Evolutionary conservation across 2,113 vertebrate genomes (phyloP), one percentile per base, ranked within the genome.

Genomic region (Sinocyclocheilus rhinocerous): DNA sequence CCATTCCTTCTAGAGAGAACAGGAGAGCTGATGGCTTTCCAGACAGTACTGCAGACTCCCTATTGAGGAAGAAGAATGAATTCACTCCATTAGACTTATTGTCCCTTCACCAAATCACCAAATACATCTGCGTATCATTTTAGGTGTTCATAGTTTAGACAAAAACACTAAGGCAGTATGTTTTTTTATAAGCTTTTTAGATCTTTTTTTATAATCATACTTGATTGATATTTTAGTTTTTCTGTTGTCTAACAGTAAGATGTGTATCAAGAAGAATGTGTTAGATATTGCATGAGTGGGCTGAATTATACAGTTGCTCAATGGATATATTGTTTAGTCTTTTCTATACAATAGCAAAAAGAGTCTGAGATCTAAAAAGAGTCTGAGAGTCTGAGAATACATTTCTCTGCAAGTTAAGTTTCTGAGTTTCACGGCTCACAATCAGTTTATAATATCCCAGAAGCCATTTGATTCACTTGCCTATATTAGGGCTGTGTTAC

Each of bases 1-100:
- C 88, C 88, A 87, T 89, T 87, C 88, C 88, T 87, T 89, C n/a
- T 89, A 87, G 45, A 89, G 88, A 85, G 48, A 67, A 15, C 55
- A 81, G 57, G 22, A 75, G 83, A 85, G 48, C 63, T 59, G 48
- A 63, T n/a, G 20, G n/a, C 36, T 70, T 55, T 77, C 12, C 50
- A 55, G 22, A 16, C 33, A 18, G 29, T 57, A 52, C 61, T 67
- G 57, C 11, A 42, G 29, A 24, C 50, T 45, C 76, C 82, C 65
- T 73, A 24, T 16, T 84, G 76, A 84, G 86, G 86, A 45, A 63
- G 67, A 67, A 26, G 76, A 73, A 65, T 65, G 15, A 73, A 70
- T 55, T 48, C 33, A 52, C 15, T 16, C 10, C 55, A 39, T 16
- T 45, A 76, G n/a, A 29, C 55, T 76, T 12, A n/a, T 5, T 42